Conservation (phyloP, 2,888 invertebrate species). For the Microchrysa polita region DNA sequence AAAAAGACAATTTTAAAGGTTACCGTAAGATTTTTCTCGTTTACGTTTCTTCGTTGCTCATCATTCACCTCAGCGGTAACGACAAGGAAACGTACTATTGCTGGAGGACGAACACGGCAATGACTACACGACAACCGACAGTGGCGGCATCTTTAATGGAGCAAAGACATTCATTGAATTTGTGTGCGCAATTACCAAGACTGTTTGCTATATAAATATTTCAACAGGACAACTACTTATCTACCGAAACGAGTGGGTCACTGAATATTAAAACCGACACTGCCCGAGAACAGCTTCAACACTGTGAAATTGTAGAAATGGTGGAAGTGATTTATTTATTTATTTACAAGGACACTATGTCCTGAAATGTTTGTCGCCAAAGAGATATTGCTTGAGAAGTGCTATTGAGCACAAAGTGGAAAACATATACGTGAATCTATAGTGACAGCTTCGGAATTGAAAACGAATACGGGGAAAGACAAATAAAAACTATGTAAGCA, state of each 20-base stretch:
- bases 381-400: background rate
- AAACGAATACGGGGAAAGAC: background rate
- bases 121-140: too few relatives aligned
- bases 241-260: slow-evolving; percentile 23
- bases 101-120: too few relatives aligned
- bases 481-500: too few relatives aligned
- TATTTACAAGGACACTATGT: slow-evolving; percentile 23
- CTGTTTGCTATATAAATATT: slow-evolving; percentile 33
- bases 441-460: background rate
- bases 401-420: slow-evolving; percentile 9
- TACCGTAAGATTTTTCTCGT: background rate
- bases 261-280: slow-evolving; percentile 22
- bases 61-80: too few relatives aligned
- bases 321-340: slow-evolving; percentile 25
- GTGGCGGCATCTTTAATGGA: slow-evolving; percentile 17
- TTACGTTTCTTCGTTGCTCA: too few relatives aligned
- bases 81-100: too few relatives aligned
- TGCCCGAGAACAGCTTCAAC: background rate
- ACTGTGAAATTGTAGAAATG: slow-evolving; percentile 12
- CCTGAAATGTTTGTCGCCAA: background rate
- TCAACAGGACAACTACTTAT: slow-evolving; percentile 18
- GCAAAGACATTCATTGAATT: slow-evolving; percentile 35
- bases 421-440: background rate
- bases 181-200: slow-evolving; percentile 33
- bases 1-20: background rate